phyloP scores from a whole-genome alignment of 53 echinoderm and acorn worm species.

The Actinopyga echinites region DNA sequence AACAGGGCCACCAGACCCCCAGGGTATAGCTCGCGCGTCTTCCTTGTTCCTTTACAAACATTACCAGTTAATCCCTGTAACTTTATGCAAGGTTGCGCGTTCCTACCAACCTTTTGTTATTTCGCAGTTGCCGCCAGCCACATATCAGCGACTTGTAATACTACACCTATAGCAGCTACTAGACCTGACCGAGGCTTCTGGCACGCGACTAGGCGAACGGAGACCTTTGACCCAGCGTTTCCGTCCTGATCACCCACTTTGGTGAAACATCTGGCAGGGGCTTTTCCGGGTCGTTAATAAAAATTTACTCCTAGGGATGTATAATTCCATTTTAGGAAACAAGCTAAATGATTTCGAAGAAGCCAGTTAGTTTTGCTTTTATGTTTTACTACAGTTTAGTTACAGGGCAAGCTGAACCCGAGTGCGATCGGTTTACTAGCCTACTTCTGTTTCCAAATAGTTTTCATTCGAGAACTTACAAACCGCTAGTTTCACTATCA shows the following conservation, averaged over 20 bases:
- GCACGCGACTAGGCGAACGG: not conserved
- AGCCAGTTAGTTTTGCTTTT: no score
- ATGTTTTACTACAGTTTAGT: no score
- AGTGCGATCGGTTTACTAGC: no score
- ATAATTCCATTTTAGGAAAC: constrained; percentile 21
- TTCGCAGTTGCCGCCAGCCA: not conserved
- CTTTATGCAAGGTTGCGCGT: constrained; percentile 3
- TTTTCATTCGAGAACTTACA: no score
- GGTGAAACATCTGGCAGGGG: constrained; percentile 36
- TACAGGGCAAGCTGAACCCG: no score
- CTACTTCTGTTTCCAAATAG: no score
- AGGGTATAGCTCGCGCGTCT: not conserved
- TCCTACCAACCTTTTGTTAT: not conserved
- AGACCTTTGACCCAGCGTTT: constrained; percentile 26
- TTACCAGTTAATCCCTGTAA: not conserved
- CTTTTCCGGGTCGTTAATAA: constrained; percentile 30
- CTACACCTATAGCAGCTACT: no score
- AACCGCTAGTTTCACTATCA: no score
- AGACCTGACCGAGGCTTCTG: not conserved
- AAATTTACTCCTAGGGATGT: constrained; percentile 29
- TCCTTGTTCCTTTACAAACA: not conserved
- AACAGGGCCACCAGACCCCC: constrained; percentile 1
- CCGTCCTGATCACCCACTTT: not conserved
- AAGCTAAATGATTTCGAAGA: not conserved
- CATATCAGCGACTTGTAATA: not conserved